Base-by-base conservation (phyloP, 2,113 vertebrate species). In the Empidonax traillii region DNA sequence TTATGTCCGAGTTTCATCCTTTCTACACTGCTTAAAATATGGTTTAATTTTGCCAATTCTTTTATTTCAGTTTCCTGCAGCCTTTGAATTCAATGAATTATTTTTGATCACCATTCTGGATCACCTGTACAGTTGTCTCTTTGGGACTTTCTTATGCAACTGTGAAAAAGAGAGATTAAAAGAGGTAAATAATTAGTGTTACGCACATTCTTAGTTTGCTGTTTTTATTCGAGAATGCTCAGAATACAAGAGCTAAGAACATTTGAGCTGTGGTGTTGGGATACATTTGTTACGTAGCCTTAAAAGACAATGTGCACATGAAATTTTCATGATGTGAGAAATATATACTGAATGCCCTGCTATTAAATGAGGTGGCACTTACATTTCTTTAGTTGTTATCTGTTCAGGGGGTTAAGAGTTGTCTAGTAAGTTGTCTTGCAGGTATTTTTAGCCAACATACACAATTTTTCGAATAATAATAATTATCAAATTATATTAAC, bases 51-150 rank as follows among this genome's bases (percentile, higher is more conserved):
- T 87, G 35, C 65, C 22, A 8, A 66, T 73, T 93, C 69, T 96
- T 93, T 83, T 69, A 59, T 83, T 95, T 31, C 94, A 99, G 99
- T 99, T 99, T 97, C 99, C 99, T 66, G 98, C 99, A 79, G 99
- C 99, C 9, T 99, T 99, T 94, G 99, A 99, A 96, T 99, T 99
- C 96, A 99, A 99, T 0, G 99, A 99, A 94, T 97, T 99, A 35
- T 99, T 99, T 98, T 98, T 99, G 94, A 98, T 99, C 94, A 99
- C 98, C 27, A 98, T 99, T 96, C 97, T 99, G 98, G 99, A 99
- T 95, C 99, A 99, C 93, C 99, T 99, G 30, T 99, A 99, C 97
- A 99, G 99, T 97, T 99, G 99, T 91, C 98, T 99, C 71, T 99
- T 99, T 86, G 99, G 99, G 46, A 99, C 99, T 25, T 99, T 99